Base-by-base conservation (phyloP, 2,888 invertebrate species). In the Ophion slaviceki region DNA sequence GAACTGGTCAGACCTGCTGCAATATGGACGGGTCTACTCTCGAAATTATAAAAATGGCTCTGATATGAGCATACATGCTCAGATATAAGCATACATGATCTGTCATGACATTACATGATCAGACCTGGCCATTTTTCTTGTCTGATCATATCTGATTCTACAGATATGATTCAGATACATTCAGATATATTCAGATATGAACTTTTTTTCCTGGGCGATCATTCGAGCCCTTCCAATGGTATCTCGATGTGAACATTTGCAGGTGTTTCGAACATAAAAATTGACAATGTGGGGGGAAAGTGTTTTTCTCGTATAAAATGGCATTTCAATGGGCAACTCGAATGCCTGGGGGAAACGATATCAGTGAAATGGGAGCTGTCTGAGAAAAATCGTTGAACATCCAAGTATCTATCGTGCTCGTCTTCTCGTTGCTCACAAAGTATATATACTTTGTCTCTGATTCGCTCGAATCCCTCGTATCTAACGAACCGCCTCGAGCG, bases 401-500 rank as follows among this genome's bases (percentile, higher is more conserved):
- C 14, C 20, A 53, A 68, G 59, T 47, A 62, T 74, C 36, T 40
- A 36, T 67, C 67, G 59, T n/a, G 47, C 32, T 77, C 17, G 67
- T 62, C 24, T 79, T 79, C 67, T 79, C 62, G 53, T 14, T 68
- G 47, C 66, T 45, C 11, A 28, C 20, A 72, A 66, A 28, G 57
- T 67, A 40, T 45, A 78, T 47, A 78, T 47, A 62, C 45, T 61
- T 74, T 47, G 77, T 72, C 67, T 78, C 59, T 74, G 59, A 67
- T 62, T 72, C 53, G 62, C 47, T 71, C 57, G 66, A 57, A 80
- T 75, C 68, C 36, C 59, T 71, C 70, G 70, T 71, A 80, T 75
- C 76, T 70, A 76, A 80, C 76, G 70, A 76, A 84, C 76, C 45
- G 76, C 71, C 71, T 77, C 8, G 53, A 71, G 66, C 61, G 6